Base-by-base conservation (phyloP, 2,113 vertebrate genomes). In the Syngnathus floridae region DNA sequence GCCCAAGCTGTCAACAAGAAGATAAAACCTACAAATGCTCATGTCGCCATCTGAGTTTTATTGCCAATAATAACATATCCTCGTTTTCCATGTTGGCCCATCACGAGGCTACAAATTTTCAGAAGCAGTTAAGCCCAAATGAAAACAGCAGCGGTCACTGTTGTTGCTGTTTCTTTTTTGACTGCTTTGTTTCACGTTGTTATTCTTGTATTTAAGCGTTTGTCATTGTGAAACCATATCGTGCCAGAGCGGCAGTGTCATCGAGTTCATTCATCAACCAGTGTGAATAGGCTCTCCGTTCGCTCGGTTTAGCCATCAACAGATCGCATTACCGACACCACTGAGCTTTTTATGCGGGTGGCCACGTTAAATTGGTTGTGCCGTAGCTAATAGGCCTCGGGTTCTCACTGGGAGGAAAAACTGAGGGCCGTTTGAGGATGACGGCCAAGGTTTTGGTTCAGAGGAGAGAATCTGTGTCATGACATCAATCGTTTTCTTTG, bases 241-340 rank as follows among this genome's bases (percentile, higher is more conserved):
- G 57, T 76, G 72, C 65, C 60, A 69, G 21, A 65, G 68, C 69
- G 22, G 60, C 67, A 2, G 74, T 41, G 76, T 77, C 72, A 70
- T 10, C 1, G 62, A 52, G 74, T 74, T 74, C 75, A 78, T 63
- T 76, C 76, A 76, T 69, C 76, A 78, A 71, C 67, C 51, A 9
- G 61, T 62, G 35, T 82, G 84, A 83, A 79, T 69, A 77, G 78
- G 65, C n/a, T 65, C 70, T 64, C 59, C 74, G 41, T 64, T 72
- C 65, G 63, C 80, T 81, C 69, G 54, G 82, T 82, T 78, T 72
- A 79, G 71, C 67, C 78, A 81, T 82, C 67, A 84, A 73, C 76
- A 79, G 74, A 80, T 77, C 73, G 41, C 77, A 71, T 83, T 86
- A 86, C 83, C 68, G 74, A 85, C 79, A 79, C 74, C 81, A 62